Conservation (phyloP, 2,888 invertebrate species). For the Leptopilina myrica region DNA sequence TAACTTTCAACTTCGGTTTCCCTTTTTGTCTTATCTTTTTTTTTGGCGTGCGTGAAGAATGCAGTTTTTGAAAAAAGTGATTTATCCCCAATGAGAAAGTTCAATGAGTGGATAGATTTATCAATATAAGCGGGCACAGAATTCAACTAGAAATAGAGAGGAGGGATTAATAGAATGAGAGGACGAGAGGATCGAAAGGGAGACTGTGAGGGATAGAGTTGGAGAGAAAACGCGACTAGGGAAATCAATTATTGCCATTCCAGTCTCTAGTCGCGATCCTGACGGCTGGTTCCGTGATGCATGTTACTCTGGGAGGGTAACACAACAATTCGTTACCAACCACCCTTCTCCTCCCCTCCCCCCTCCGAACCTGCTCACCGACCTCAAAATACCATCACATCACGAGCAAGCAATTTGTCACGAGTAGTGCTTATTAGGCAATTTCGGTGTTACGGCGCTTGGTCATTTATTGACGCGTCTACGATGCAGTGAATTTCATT, state of each 20-base stretch:
- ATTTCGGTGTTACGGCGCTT: conserved; percentile 68
- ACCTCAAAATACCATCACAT: conserved; percentile 72
- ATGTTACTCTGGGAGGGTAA: conserved; percentile 65
- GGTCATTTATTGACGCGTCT: conserved; percentile 73
- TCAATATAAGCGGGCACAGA: not conserved
- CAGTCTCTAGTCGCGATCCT: conserved; percentile 69
- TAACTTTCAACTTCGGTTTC: too few relatives aligned
- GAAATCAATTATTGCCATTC: conserved; percentile 75
- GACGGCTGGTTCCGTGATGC: conserved; percentile 71
- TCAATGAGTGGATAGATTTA: too few relatives aligned
- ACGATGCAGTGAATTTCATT: conserved; percentile 70
- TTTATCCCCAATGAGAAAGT: not conserved
- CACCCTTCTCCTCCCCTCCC: conserved; percentile 49
- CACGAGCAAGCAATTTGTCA: conserved; percentile 74
- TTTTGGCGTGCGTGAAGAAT: too few relatives aligned
- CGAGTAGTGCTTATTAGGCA: conserved; percentile 75
- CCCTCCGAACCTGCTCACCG: conserved; percentile 48
- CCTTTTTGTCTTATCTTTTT: too few relatives aligned
- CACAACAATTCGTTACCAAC: conserved; percentile 72
- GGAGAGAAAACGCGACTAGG: conserved; percentile 54
- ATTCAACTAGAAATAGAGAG: not conserved
- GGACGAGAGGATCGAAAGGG: conserved; percentile 27
- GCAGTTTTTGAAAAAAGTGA: too few relatives aligned
- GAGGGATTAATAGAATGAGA: conserved; percentile 4
- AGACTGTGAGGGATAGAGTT: not conserved